A percentile compares a stretch with the other conserved stretches of the same genome.
Conservation (phyloP, 2,888 invertebrate species). For the Ophion costatus region DNA sequence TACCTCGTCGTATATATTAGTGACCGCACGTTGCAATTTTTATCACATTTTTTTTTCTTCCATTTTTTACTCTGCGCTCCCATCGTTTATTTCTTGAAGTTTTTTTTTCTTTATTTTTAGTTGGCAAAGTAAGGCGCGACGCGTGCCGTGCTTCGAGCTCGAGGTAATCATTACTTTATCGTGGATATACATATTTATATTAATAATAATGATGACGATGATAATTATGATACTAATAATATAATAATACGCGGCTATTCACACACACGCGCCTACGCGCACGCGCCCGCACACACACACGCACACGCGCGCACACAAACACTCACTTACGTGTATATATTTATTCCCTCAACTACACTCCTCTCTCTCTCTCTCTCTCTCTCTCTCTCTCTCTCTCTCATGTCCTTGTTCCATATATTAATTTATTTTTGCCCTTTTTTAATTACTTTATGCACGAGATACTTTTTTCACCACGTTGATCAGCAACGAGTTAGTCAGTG, state of each 20-base stretch:
- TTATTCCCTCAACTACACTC: conserved; percentile 23
- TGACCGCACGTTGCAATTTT: conserved; percentile 7
- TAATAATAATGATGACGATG: conserved; percentile 25
- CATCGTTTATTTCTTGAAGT: conserved; percentile 33
- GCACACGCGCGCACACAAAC: not conserved
- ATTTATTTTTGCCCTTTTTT: conserved; percentile 54
- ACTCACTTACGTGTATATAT: not conserved
- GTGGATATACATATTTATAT: conserved; percentile 45
- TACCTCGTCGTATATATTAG: not conserved
- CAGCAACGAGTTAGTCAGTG: conserved; percentile 44
- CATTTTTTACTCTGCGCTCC: conserved; percentile 2
- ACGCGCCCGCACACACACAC: not conserved
- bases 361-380: conserved; percentile 27
- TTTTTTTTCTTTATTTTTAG: conserved; percentile 59
- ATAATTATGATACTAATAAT: conserved; percentile 33
- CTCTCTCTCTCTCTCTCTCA: conserved; percentile 26
- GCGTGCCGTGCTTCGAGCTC: conserved; percentile 55
- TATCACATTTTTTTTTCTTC: conserved; percentile 3
- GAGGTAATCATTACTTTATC: conserved; percentile 62
- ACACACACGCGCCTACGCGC: conserved; percentile 16
- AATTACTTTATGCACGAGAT: conserved; percentile 69
- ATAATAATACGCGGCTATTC: conserved; percentile 19
- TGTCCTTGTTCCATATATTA: conserved; percentile 27
- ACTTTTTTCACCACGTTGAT: conserved; percentile 66
- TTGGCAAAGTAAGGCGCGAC: conserved; percentile 59